These are phyloP conservation scores for Phoebastria nigripes DNA, from an alignment of 2,797 vertebrate genomes.

Conservation along the genomic window DNA sequence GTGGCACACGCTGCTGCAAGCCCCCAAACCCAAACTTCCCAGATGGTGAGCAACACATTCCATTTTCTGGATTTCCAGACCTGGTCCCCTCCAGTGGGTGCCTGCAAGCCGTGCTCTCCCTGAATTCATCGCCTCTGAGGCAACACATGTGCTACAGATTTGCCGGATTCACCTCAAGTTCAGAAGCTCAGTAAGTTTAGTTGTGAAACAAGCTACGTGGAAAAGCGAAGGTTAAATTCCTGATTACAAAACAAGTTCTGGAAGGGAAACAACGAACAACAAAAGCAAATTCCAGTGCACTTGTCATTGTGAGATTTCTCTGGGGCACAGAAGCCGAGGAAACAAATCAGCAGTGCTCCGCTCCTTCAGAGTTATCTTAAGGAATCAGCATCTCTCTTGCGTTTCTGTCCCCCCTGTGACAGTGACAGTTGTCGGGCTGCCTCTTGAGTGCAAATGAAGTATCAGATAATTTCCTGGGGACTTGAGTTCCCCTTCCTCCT, in stretches of 20 bases:
- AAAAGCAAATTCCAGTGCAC: neutral
- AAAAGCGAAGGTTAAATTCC: slow-evolving; percentile 15
- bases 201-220: neutral
- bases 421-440: neutral
- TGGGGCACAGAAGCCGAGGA: neutral
- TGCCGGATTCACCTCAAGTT: neutral
- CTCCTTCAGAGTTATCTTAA: neutral
- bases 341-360: slow-evolving; percentile 3
- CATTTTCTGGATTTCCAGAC: neutral
- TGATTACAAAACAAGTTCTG: slow-evolving; percentile 10
- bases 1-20: neutral
- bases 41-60: neutral
- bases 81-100: neutral
- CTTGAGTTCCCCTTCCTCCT: slow-evolving; percentile 55
- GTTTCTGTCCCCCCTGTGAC: neutral
- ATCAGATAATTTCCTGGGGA: slow-evolving; percentile 56
- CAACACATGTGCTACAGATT: neutral
- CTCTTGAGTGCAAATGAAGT: slow-evolving; percentile 53
- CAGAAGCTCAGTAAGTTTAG: neutral
- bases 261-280: slow-evolving; percentile 16
- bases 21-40: neutral
- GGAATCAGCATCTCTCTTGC: slow-evolving; percentile 2
- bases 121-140: neutral
- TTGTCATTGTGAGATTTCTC: slow-evolving; percentile 56
- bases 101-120: neutral